Evolutionary conservation across 2,113 vertebrate species (phyloP), one percentile per base, ranked within the genome.

Genomic region (Cisticola juncidis): DNA sequence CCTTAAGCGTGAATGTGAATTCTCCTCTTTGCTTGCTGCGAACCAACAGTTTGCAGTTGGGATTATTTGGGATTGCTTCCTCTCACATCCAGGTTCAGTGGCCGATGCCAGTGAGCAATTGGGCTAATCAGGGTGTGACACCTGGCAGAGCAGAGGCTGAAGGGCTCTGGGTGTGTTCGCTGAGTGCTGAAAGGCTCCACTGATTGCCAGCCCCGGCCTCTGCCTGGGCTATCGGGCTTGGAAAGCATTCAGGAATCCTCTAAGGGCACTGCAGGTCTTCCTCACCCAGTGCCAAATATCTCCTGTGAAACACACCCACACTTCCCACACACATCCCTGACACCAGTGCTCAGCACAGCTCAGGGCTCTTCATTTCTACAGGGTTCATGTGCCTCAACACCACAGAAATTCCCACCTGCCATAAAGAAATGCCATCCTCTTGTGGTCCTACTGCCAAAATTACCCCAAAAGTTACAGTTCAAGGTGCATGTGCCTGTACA

Each of bases 131-230:
- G 89, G 92, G 94, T 92, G 89, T 5, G 31, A 83, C 88, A 92
- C 47, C 72, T 28, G 12, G 80, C 86, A 86, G 83, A 71, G 76
- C 88, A 64, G 72, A 89, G 88, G 91, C 96, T 92, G 90, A 73
- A 72, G 71, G 81, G 76, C 76, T 77, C 86, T 65, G 12, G 42
- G 42, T 25, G 92, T 56, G 96, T 11, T 78, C 87, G 81, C 70
- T 74, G 88, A 92, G 82, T 0, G 1, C 74, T 81, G 79, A 78
- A 73, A 77, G 60, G 69, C 36, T 28, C 9, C 4, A 2, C 44
- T 81, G 81, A 86, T 70, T 81, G 81, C 66, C 77, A 48, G 85
- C 1, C 61, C 84, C 48, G 5, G 61, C 78, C 73, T 31, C 78
- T 90, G 87, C 78, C 71, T 28, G 68, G 71, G 60, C 88, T 83